Evolutionary conservation across 2,797 vertebrate species (phyloP).

Genomic region (Aldrovandia affinis): DNA sequence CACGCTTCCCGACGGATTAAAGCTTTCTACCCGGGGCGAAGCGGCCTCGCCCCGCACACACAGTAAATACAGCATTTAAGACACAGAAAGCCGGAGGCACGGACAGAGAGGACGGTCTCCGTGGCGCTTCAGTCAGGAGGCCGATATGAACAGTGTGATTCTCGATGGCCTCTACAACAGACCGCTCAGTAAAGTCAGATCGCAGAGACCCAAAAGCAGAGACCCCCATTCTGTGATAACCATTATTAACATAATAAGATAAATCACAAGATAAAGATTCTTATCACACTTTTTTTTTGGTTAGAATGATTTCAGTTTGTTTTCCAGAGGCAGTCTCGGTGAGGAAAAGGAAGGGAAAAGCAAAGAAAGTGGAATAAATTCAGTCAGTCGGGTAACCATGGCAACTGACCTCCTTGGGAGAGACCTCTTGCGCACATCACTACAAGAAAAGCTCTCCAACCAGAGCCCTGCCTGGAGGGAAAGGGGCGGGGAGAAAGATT

Average conservation of each 20-base stretch:
- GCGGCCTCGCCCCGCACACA: not conserved
- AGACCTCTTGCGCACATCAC: not conserved
- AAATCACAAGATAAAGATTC: constrained; percentile 78
- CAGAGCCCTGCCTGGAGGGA: constrained; percentile 17
- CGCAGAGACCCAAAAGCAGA: constrained; percentile 23
- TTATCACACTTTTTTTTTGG: constrained; percentile 52
- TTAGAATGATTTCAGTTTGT: constrained; percentile 65
- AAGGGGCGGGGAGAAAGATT: constrained; percentile 37
- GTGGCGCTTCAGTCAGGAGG: constrained; percentile 71
- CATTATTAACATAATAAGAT: constrained; percentile 74
- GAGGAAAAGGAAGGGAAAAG: not conserved
- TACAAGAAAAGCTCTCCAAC: constrained; percentile 9
- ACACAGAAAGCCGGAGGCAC: constrained; percentile 57
- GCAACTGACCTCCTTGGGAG: constrained; percentile 17
- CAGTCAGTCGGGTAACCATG: constrained; percentile 7
- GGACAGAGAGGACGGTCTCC: constrained; percentile 56
- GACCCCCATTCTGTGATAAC: constrained; percentile 44
- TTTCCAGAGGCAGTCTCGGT: constrained; percentile 36
- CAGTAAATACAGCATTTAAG: constrained; percentile 73
- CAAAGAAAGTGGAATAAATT: not conserved
- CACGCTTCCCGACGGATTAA: constrained; percentile 43
- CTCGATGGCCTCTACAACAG: constrained; percentile 79
- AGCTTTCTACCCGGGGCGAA: constrained; percentile 51
- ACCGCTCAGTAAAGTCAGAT: constrained; percentile 61
- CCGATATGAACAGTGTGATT: constrained; percentile 73